These are phyloP conservation scores for Oasisia sp. DNA, from an alignment of 2,888 invertebrate genomes.

Conservation along the genomic window DNA sequence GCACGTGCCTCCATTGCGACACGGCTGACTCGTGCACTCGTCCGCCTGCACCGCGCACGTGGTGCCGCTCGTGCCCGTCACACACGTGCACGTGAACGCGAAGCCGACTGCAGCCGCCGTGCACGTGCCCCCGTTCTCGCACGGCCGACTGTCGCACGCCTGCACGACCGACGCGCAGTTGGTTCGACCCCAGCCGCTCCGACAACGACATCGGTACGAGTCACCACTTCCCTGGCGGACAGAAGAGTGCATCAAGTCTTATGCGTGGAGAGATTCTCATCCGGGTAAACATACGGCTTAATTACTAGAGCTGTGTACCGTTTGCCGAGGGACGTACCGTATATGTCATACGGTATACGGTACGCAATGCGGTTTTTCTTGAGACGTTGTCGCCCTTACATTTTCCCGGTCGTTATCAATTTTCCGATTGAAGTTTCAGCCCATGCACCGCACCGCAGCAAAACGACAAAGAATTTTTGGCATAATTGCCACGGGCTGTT, in stretches of 20 bases:
- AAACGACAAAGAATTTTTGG: too few relatives aligned
- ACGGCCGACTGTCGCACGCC: background rate
- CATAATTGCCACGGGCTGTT: too few relatives aligned
- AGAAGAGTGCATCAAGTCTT: background rate
- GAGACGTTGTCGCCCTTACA: too few relatives aligned
- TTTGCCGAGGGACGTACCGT: too few relatives aligned
- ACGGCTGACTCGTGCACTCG: slow-evolving; percentile 12
- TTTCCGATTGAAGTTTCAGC: too few relatives aligned
- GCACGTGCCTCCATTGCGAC: slow-evolving; percentile 22
- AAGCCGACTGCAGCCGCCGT: background rate
- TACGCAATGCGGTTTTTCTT: too few relatives aligned
- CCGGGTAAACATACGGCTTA: background rate
- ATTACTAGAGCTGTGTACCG: too few relatives aligned
- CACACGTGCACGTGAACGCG: background rate
- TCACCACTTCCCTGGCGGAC: background rate
- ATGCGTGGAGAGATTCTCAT: background rate
- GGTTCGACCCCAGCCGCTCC: background rate
- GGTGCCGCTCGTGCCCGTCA: slow-evolving; percentile 8
- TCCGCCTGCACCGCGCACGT: background rate
- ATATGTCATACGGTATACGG: too few relatives aligned
- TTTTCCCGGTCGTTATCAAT: too few relatives aligned
- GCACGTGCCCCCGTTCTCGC: slow-evolving; percentile 13
- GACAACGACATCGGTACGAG: background rate
- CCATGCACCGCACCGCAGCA: too few relatives aligned
- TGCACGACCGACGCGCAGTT: background rate